phyloP scores from a whole-genome alignment of 2,888 invertebrate genomes.

The Timema cristinae region DNA sequence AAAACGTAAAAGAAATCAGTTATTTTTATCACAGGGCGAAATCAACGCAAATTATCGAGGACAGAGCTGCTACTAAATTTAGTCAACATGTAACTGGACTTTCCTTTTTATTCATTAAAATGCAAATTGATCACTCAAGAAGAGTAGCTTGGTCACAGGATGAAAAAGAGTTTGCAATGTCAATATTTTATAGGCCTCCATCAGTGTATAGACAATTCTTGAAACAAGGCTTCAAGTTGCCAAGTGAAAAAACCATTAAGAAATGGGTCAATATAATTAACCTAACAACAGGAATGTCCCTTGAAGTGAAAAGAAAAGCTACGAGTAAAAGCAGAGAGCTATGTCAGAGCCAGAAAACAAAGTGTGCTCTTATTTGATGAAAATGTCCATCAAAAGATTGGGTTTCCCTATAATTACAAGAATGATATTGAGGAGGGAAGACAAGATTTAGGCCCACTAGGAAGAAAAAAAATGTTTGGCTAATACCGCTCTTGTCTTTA shows the following conservation, averaged over 20 bases:
- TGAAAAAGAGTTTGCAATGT: slow-evolving; percentile 36
- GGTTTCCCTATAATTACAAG: slow-evolving; percentile 33
- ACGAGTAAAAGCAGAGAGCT: slow-evolving; percentile 29
- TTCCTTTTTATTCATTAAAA: slow-evolving; percentile 1
- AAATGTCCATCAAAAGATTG: slow-evolving; percentile 33
- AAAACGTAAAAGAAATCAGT: not conserved
- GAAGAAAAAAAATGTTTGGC: slow-evolving; percentile 28
- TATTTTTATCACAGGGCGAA: not conserved
- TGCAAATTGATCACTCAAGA: not conserved
- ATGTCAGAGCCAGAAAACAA: slow-evolving; percentile 34
- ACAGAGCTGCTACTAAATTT: not conserved
- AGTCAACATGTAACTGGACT: not conserved
- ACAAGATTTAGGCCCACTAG: slow-evolving; percentile 33
- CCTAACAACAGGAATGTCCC: slow-evolving; percentile 33
- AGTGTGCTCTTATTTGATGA: slow-evolving; percentile 36
- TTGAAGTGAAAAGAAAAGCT: slow-evolving; percentile 32
- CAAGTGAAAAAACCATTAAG: slow-evolving; percentile 33
- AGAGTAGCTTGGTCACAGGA: slow-evolving; percentile 32
- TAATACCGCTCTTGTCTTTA: slow-evolving; percentile 34
- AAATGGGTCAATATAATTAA: slow-evolving; percentile 33
- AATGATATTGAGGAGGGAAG: slow-evolving; percentile 34
- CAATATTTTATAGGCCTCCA: slow-evolving; percentile 38
- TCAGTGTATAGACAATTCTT: slow-evolving; percentile 34
- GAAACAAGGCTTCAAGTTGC: slow-evolving; percentile 35
- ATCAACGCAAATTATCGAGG: not conserved